phyloP scores from a whole-genome alignment of 2,888 invertebrate genomes.

The Griposia aprilina region DNA sequence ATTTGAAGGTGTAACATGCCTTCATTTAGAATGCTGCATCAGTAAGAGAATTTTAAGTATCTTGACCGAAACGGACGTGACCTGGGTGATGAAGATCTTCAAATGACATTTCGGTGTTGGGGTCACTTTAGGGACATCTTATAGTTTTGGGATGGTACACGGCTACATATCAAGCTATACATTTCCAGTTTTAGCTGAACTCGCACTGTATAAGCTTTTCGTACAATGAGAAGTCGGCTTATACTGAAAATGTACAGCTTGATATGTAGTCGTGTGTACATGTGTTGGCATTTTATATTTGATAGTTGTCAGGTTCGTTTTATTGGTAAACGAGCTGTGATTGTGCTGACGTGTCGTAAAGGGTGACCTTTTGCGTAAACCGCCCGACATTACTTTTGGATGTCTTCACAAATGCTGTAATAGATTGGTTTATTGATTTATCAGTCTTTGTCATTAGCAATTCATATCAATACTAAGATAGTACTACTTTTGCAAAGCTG shows the following conservation, averaged over 20 bases:
- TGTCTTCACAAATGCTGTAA: background rate
- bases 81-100: slow-evolving; percentile 70
- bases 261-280: background rate
- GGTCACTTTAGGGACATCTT: slow-evolving; percentile 54
- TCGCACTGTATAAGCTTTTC: too few species aligned
- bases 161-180: too few species aligned
- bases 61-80: slow-evolving; percentile 83
- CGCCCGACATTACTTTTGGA: background rate
- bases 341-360: slow-evolving; percentile 36
- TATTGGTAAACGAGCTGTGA: slow-evolving; percentile 20
- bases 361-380: background rate
- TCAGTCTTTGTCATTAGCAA: background rate
- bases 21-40: slow-evolving; percentile 86
- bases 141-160: slow-evolving; percentile 5
- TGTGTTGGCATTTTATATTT: slow-evolving; percentile 18
- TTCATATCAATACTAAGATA: background rate
- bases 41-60: slow-evolving; percentile 86
- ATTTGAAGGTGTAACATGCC: slow-evolving; percentile 76
- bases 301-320: slow-evolving; percentile 21
- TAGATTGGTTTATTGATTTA: background rate
- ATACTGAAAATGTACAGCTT: too few species aligned
- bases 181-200: too few species aligned
- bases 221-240: too few species aligned
- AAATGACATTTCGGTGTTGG: slow-evolving; percentile 57
- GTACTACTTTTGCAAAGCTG: background rate